Base-by-base conservation (phyloP, 2,797 vertebrate species). In the Coendou prehensilis region DNA sequence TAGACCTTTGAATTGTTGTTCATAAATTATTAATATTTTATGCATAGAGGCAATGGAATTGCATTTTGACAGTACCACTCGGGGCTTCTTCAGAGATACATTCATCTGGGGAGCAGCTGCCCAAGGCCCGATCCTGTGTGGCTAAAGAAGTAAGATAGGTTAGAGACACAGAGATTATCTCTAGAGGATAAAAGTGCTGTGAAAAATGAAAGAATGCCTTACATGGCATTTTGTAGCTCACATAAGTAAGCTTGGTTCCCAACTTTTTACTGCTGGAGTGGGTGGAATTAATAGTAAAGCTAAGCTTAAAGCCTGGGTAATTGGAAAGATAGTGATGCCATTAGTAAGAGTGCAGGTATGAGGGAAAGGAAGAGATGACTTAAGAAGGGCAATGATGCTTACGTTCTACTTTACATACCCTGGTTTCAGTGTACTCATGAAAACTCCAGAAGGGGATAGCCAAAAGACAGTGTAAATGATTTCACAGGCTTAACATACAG, bases 1-100 rank as follows among this genome's bases (percentile, higher is more conserved):
- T 28, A 87, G 59, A 78, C 54, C 90, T 90, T 63, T 13, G 33
- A 73, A 26, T 56, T 26, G 4, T 33, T 56, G 6, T 54, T 52
- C n/a, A 28, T n/a, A 80, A 80, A 75, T 75, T 83, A 84, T 79
- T 88, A 73, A 87, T 41, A 75, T 75, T 47, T 73, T 63, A 61
- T 63, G 10, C 23, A 69, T 33, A 1, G 22, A 50, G 1, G 2
- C 56, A 45, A 81, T 56, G 15, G 28, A 76, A 89, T 75, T 76
- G 52, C 75, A 5, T 81, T 81, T 76, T 52, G 56, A 33, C 1
- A 50, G 3, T 26, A 73, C 50, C 7, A 37, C 18, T 64, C 56
- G 67, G 13, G 54, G 22, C 20, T 91, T 37, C 41, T 87, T 45
- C 69, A 64, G 45, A 20, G 6, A 80, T 9, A 28, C 56, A 83